Base-by-base conservation (phyloP, 2,797 vertebrate species). In the Discoglossus pictus region DNA sequence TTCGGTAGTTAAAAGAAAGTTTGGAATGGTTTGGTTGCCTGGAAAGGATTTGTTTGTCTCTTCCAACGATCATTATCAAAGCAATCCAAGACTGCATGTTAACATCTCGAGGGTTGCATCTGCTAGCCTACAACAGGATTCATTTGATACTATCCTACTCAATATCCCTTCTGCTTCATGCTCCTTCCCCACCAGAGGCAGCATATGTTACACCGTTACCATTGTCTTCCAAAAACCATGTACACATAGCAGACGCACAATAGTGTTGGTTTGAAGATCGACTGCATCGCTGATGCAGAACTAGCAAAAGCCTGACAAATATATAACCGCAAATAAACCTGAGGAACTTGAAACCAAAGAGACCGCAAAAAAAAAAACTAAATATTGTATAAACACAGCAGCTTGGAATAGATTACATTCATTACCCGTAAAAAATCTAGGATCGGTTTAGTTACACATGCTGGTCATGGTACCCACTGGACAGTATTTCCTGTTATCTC, bases 141-240 rank as follows among this genome's bases (percentile, higher is more conserved):
- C 76, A 50, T 63, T 82, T 84, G 86, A 85, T 82, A 83, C 76
- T 77, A 76, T 83, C 82, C 84, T 66, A 67, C 76, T 82, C 81
- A 76, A 78, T 48, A 84, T 82, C 81, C 86, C 84, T 87, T 89
- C 87, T 89, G 86, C 86, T 88, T 84, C 53, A 75, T 86, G 78
- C 76, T 80, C 81, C 80, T 88, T 84, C 82, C 82, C 84, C 80
- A 86, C 81, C 79, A 85, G 82, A 85, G 84, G 82, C 85, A 82
- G 81, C 85, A 83, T 85, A 84, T 87, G 85, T 83, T 83, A 77
- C 82, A 73, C 77, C 80, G 76, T 73, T 85, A 82, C 8, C 27
- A 31, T 31, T 31, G 8, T 31, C 27, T 8, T 31, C 27, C 4
- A 8, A 31, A 4, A 31, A 31, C 27, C 27, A 4, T 31, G 27